Percentiles rank a stretch among this genome's conserved stretches.
Evolutionary conservation across 1,140 invertebrate species (phyloP).

Genomic region (Gonioctena quinquepunctata): DNA sequence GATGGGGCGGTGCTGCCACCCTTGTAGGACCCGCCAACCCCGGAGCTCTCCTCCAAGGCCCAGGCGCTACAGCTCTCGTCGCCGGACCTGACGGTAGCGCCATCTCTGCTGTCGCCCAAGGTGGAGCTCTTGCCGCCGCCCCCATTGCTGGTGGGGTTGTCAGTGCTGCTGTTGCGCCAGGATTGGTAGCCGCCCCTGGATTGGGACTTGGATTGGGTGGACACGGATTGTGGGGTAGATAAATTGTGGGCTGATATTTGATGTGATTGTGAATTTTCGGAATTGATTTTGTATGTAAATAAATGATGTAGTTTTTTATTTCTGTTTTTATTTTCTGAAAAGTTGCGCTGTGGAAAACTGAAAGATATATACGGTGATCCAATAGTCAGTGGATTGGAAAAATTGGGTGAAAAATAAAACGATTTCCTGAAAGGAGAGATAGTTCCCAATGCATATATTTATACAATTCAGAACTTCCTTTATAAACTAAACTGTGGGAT

Average conservation of each 20-base stretch:
- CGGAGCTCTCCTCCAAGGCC: slow-evolving; percentile 42
- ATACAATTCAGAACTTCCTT: too few species aligned
- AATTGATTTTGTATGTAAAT: not conserved
- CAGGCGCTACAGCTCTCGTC: slow-evolving; percentile 31
- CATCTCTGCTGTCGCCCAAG: slow-evolving; percentile 38
- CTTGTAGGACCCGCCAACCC: slow-evolving; percentile 44
- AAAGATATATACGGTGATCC: too few species aligned
- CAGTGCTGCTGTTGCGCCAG: slow-evolving; percentile 39
- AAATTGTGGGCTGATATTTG: not conserved
- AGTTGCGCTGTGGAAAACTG: too few species aligned
- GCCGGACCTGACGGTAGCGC: slow-evolving; percentile 46
- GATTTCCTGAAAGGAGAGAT: too few species aligned
- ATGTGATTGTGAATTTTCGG: slow-evolving; percentile 11
- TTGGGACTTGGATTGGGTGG: slow-evolving; percentile 19
- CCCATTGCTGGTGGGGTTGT: slow-evolving; percentile 45
- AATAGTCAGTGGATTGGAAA: too few species aligned
- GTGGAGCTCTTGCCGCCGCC: slow-evolving; percentile 36
- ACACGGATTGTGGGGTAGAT: slow-evolving; percentile 18
- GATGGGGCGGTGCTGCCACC: slow-evolving; percentile 33
- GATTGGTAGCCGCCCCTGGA: slow-evolving; percentile 27
- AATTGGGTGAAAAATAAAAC: too few species aligned
- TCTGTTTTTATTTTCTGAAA: not conserved
- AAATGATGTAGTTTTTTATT: not conserved
- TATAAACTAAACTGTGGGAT: too few species aligned
- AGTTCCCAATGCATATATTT: too few species aligned